These are phyloP conservation scores for Atta colombica DNA, from an alignment of 1,140 invertebrate genomes.

Conservation along the genomic window DNA sequence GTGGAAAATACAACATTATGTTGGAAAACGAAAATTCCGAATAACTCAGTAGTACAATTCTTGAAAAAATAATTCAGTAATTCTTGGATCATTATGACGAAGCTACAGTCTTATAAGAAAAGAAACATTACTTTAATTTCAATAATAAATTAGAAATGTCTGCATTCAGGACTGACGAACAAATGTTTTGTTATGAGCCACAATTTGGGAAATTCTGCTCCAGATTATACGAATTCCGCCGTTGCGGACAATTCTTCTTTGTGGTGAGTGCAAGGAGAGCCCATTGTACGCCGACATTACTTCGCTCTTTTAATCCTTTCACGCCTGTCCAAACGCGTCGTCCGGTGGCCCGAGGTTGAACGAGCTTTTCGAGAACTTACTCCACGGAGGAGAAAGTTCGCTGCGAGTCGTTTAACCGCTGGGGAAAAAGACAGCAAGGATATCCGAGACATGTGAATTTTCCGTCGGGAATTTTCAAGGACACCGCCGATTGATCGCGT, in stretches of 20 bases:
- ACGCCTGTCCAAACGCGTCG: slow-evolving; percentile 52
- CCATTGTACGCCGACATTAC: slow-evolving; percentile 68
- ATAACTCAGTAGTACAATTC: neutral
- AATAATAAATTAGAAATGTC: neutral
- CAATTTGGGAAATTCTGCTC: slow-evolving; percentile 26
- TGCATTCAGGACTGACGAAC: slow-evolving; percentile 2
- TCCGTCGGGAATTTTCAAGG: slow-evolving; percentile 30
- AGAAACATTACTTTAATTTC: neutral
- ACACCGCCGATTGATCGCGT: slow-evolving; percentile 11
- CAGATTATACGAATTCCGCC: slow-evolving; percentile 25
- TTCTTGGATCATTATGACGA: neutral
- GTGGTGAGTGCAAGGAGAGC: slow-evolving; percentile 38
- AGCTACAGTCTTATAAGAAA: neutral
- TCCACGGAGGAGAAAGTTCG: slow-evolving; percentile 31
- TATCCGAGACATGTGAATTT: slow-evolving; percentile 29
- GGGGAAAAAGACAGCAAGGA: slow-evolving; percentile 5
- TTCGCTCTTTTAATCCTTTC: slow-evolving; percentile 66
- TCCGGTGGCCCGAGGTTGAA: slow-evolving; percentile 11
- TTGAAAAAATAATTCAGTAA: neutral
- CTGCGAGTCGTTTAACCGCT: slow-evolving; percentile 41
- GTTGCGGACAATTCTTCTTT: slow-evolving; percentile 42
- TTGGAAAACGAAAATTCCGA: neutral
- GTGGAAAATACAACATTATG: neutral
- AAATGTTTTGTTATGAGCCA: too few species aligned
- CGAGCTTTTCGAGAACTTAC: slow-evolving; percentile 44